phyloP scores from a whole-genome alignment of 2,888 invertebrate species.

The Bellardia pandia region DNA sequence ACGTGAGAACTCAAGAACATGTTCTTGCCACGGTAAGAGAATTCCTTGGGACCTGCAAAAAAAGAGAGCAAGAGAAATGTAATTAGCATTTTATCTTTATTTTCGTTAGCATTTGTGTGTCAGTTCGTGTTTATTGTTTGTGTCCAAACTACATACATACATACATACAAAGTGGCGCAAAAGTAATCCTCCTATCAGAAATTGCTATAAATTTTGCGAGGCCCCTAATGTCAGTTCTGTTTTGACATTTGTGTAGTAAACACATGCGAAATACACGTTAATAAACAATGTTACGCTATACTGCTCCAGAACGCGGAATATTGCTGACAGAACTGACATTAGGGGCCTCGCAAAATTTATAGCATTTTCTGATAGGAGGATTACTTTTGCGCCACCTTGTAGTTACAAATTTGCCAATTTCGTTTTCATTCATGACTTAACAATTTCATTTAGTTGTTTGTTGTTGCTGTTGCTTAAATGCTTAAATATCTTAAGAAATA shows the following conservation, averaged over 20 bases:
- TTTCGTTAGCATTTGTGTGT: not conserved
- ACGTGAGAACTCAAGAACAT: constrained; percentile 95
- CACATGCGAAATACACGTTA: too few relatives aligned
- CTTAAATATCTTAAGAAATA: constrained; percentile 18
- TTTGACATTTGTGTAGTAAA: too few relatives aligned
- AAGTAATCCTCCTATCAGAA: too few relatives aligned
- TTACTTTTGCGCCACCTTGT: too few relatives aligned
- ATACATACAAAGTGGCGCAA: too few relatives aligned
- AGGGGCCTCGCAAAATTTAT: too few relatives aligned
- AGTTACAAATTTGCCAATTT: constrained; percentile 52
- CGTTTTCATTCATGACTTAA: constrained; percentile 69
- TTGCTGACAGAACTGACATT: too few relatives aligned
- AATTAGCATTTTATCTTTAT: not conserved
- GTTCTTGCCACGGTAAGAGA: constrained; percentile 93
- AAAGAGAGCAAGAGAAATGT: not conserved
- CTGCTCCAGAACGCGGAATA: too few relatives aligned
- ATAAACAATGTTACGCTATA: too few relatives aligned
- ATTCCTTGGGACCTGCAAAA: constrained; percentile 93
- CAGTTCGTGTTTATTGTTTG: not conserved
- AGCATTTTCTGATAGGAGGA: too few relatives aligned
- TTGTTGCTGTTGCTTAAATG: constrained; percentile 24
- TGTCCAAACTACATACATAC: not conserved
- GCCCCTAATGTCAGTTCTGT: too few relatives aligned
- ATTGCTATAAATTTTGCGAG: too few relatives aligned
- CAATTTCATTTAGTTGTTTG: constrained; percentile 61